Base-by-base conservation (phyloP, 2,113 vertebrate genomes). In the Gnathonemus echidnorhynchus region DNA sequence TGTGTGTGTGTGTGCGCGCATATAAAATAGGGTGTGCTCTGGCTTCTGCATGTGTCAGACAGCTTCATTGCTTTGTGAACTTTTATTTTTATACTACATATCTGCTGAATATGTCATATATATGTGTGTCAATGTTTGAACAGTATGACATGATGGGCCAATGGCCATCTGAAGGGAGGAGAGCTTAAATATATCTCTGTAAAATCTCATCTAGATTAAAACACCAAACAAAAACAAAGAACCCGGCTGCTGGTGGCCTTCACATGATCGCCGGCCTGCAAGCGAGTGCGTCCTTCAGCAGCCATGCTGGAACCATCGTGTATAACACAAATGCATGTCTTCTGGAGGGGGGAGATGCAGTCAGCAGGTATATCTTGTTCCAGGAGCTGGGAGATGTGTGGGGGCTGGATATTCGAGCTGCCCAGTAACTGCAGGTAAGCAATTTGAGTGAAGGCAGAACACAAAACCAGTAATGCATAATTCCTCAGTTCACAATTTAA, bases 381-480 rank as follows among this genome's bases (percentile, higher is more conserved):
- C 77, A 70, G 35, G 90, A 89, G 53, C 89, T n/a, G 48, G 89
- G 53, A 83, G 74, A 87, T 39, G 58, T n/a, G 3, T 24, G 52
- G 48, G 86, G 83, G n/a, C 46, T 90, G 86, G 39, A 88, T 86
- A 91, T 89, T 62, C 88, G 70, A 92, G 66, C 87, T 83, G 53
- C 89, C 89, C 88, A 90, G 27, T 91, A 56, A 88, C 62, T 62
- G 90, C 90, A 88, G 86, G 10, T 35, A 11, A 24, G 5, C 50
- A 56, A 19, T 5, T 31, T 42, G n/a, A 31, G 86, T 19, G 49
- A 50, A 35, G 9, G 24, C 50, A 53, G 27, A 92, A 92, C 91
- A 83, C 88, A 92, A 90, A 93, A 74, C 27, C 91, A 84, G 62
- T 66, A 90, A 83, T 83, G 85, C 56, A 45, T 35, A 66, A 89